phyloP scores from a whole-genome alignment of 2,888 invertebrate species.

The Nephrocerus scutellatus region DNA sequence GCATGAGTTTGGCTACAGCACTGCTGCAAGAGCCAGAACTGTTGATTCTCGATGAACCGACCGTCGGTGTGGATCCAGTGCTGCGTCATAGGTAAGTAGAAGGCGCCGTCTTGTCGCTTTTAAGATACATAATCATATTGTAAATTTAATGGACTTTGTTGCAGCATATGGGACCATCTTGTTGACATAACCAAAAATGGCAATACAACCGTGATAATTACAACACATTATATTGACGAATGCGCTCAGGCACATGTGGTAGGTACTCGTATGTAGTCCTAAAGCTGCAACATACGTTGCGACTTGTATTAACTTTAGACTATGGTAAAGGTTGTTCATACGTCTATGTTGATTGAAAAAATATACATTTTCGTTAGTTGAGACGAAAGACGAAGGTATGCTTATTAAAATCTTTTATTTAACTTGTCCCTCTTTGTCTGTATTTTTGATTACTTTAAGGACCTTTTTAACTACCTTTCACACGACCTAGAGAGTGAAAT shows the following conservation, averaged over 20 bases:
- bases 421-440: no score
- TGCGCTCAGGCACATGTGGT: constrained; percentile 75
- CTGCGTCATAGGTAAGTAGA: constrained; percentile 61
- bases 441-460: no score
- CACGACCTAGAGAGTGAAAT: no score
- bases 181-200: constrained; percentile 70
- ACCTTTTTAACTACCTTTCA: no score
- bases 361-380: no score
- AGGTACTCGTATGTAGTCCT: constrained; percentile 46
- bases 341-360: no score
- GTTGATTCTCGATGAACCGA: constrained; percentile 86
- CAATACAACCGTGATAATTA: constrained; percentile 74
- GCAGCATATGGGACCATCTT: constrained; percentile 76
- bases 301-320: no score
- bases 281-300: no score
- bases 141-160: constrained; percentile 27
- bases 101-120: constrained; percentile 5
- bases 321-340: no score
- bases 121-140: constrained; percentile 7
- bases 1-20: constrained; percentile 83
- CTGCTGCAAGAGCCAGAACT: constrained; percentile 83
- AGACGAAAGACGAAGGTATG: no score
- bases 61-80: constrained; percentile 88
- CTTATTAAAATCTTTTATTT: no score
- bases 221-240: constrained; percentile 83